Percentiles rank a stretch among this genome's conserved stretches.
Evolutionary conservation across 2,888 invertebrate genomes (phyloP).

Genomic region (Aricia artaxerxes): DNA sequence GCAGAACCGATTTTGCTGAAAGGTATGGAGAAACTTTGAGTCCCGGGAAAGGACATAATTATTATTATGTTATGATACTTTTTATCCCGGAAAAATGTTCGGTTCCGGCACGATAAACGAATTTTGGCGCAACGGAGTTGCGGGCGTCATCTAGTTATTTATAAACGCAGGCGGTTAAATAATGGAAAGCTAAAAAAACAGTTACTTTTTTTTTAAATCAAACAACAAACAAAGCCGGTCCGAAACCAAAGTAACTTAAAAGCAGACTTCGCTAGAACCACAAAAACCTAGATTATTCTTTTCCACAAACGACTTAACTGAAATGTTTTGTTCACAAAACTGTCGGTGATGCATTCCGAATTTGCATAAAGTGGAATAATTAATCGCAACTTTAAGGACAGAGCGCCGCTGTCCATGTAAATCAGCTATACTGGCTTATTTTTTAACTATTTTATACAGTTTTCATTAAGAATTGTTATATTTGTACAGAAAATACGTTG

Average conservation of each 20-base stretch:
- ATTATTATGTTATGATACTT: too few relatives aligned
- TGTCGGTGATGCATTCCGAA: conserved; percentile 21
- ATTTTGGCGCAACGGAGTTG: too few relatives aligned
- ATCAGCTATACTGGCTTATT: conserved; percentile 60
- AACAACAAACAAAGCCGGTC: neutral
- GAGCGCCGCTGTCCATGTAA: conserved; percentile 74
- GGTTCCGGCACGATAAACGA: too few relatives aligned
- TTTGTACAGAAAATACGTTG: neutral
- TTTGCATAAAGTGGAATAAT: conserved; percentile 77
- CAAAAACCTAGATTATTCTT: conserved; percentile 3
- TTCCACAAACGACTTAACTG: conserved; percentile 17
- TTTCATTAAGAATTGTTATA: conserved; percentile 32
- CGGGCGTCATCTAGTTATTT: too few relatives aligned
- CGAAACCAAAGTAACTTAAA: neutral
- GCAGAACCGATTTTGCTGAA: too few relatives aligned
- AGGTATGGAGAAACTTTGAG: too few relatives aligned
- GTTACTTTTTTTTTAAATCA: too few relatives aligned
- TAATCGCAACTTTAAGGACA: conserved; percentile 75
- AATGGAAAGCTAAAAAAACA: too few relatives aligned
- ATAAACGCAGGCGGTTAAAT: too few relatives aligned
- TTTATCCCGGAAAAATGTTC: too few relatives aligned
- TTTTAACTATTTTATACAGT: conserved; percentile 44
- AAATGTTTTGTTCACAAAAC: conserved; percentile 6
- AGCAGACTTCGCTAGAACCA: neutral
- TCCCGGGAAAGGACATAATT: too few relatives aligned